A percentile compares a stretch with the other conserved stretches of the same genome.
These are phyloP conservation scores for Notospermus geniculatus DNA, from an alignment of 1,140 invertebrate genomes.

Conservation along the genomic window DNA sequence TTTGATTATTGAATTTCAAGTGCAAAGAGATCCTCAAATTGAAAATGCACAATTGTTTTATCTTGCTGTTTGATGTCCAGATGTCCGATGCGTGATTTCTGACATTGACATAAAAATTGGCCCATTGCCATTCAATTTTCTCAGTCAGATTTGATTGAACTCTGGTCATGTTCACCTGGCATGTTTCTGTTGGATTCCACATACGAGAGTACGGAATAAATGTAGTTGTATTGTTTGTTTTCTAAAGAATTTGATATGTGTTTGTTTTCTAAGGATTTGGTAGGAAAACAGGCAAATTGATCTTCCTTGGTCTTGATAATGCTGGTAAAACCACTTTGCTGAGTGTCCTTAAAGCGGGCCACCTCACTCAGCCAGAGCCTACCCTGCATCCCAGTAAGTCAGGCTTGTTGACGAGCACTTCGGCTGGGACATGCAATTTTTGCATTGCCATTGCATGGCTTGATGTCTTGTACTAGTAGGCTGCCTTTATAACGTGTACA, in stretches of 20 bases:
- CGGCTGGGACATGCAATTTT: background rate
- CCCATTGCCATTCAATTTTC: too few species aligned
- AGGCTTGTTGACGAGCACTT: background rate
- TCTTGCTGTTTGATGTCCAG: too few species aligned
- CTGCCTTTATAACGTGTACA: too few species aligned
- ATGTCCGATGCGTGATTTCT: too few species aligned
- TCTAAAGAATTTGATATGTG: conserved; percentile 18
- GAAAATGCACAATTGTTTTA: too few species aligned
- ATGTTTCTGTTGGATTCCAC: too few species aligned
- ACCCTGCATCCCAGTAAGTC: conserved; percentile 48
- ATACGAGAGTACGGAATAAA: too few species aligned
- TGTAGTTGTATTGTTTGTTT: conserved; percentile 19
- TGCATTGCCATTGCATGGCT: background rate
- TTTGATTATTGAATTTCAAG: too few species aligned
- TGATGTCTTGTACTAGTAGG: background rate
- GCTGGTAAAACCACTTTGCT: conserved; percentile 94
- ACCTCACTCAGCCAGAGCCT: conserved; percentile 42
- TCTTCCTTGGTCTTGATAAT: conserved; percentile 97
- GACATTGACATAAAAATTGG: too few species aligned
- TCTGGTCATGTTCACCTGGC: too few species aligned
- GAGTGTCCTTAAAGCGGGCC: conserved; percentile 46
- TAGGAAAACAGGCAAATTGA: conserved; percentile 95
- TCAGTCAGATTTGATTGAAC: too few species aligned
- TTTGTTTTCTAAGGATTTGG: conserved; percentile 74
- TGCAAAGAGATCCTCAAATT: too few species aligned